Percentiles rank a stretch among this genome's conserved stretches.
phyloP scores from a whole-genome alignment of 2,113 vertebrate genomes.

The Catharus bicknelli region DNA sequence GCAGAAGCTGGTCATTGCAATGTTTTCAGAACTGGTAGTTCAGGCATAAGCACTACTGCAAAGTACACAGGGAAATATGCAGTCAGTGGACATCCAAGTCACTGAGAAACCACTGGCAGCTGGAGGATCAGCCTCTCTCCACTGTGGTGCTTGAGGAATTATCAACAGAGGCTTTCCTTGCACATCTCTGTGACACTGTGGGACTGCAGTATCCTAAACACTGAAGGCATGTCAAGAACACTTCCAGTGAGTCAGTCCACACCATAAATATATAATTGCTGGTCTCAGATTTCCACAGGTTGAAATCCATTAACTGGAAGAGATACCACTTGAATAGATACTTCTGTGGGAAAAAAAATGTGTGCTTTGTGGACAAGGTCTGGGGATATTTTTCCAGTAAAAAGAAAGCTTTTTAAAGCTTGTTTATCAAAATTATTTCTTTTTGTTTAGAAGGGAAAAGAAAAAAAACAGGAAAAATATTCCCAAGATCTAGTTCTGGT shows the following conservation, averaged over 20 bases:
- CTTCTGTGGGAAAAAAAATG: background rate
- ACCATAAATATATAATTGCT: background rate
- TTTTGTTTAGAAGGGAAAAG: background rate
- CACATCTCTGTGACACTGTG: background rate
- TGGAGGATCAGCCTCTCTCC: background rate
- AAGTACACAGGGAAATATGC: background rate
- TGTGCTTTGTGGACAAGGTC: background rate
- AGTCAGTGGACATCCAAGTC: background rate
- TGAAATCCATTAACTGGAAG: constrained; percentile 2
- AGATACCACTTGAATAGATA: background rate
- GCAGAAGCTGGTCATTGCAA: background rate
- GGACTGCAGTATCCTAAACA: background rate
- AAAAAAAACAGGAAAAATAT: too few relatives aligned
- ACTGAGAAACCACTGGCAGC: background rate
- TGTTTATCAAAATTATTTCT: background rate
- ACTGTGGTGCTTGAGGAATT: background rate
- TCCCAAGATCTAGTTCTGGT: background rate
- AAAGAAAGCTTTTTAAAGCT: background rate
- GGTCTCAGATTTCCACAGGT: background rate
- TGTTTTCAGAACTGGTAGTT: background rate
- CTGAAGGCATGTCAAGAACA: background rate
- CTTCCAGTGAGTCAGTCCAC: background rate
- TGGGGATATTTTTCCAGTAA: background rate
- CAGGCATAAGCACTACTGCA: background rate
- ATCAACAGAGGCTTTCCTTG: background rate